These are phyloP conservation scores for Bactericera cockerelli DNA, from an alignment of 1,140 invertebrate genomes.

Conservation along the genomic window DNA sequence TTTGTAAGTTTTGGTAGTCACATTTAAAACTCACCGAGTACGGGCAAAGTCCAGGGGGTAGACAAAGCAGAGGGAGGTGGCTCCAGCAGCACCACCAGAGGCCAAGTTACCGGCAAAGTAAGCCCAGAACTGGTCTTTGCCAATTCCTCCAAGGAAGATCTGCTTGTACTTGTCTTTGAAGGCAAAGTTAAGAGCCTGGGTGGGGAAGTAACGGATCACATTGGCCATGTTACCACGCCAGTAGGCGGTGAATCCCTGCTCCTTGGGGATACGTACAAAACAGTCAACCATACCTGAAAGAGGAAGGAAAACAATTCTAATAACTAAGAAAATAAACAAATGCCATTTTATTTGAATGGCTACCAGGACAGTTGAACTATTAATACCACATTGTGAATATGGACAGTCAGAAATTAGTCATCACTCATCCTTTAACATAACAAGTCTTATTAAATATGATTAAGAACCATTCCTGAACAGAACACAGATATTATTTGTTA, in stretches of 20 bases:
- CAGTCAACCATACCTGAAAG: constrained; percentile 67
- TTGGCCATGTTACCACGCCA: constrained; percentile 93
- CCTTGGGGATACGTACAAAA: constrained; percentile 68
- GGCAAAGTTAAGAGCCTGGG: constrained; percentile 89
- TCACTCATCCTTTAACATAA: no score
- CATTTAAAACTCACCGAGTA: constrained; percentile 67
- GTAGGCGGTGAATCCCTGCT: constrained; percentile 67
- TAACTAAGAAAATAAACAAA: constrained; percentile 4
- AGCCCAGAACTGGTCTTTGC: constrained; percentile 74
- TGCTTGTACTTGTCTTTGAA: constrained; percentile 86
- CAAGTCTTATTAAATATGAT: no score
- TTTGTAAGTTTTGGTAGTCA: no score
- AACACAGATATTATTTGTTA: no score
- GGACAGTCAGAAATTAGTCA: no score
- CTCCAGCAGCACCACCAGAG: constrained; percentile 86
- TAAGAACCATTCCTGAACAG: no score
- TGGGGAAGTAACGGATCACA: constrained; percentile 85
- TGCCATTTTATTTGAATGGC: no score
- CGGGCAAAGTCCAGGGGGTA: constrained; percentile 91
- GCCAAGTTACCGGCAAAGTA: constrained; percentile 77
- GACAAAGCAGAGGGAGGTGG: constrained; percentile 85
- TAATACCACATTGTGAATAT: no score
- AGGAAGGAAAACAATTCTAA: constrained; percentile 3
- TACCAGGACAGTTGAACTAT: no score
- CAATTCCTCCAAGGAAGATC: constrained; percentile 64